Evolutionary conservation across 2,113 vertebrate genomes (phyloP), one percentile per base, ranked within the genome.

Genomic region (Apodemus sylvaticus): DNA sequence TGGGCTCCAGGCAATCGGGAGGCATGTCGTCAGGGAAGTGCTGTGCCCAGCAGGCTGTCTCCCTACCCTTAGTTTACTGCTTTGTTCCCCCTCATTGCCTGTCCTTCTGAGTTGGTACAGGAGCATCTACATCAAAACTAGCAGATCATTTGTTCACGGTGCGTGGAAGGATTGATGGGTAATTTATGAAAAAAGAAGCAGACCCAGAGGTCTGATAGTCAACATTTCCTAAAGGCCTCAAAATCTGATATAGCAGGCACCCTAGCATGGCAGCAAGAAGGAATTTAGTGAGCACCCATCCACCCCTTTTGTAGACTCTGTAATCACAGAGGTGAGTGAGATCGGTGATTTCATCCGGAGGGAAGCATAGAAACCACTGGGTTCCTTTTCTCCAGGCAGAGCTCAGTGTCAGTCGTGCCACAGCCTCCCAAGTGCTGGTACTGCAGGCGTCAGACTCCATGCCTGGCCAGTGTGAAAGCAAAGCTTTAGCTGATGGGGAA

Each of bases 191-290:
- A 48, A 64, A 86, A 42, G 34, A 60, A 87, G 5, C 58, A 86
- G 22, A 92, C 45, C 45, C 31, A 45, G 53, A 93, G 58, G 19
- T 42, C 39, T 93, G 39, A 42, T 73, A 92, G 83, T 86, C 48
- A 83, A 26, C 39, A 60, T 95, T 93, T 92, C 89, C 66, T 48
- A 42, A 95, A 81, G 71, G n/a, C 55, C 77, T 26, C 64, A 60
- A 26, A 78, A 83, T 87, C n/a, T 79, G 24, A 31, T 83, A 0
- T 77, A n/a, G 76, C 24, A 70, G 42, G 70, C 58, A 53, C n/a
- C 51, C 29, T 24, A 51, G 42, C 31, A 55, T 86, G 10, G 60
- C 7, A 88, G 17, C 34, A 81, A 64, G 79, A 93, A 89, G 16
- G n/a, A 55, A 42, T 93, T 94, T 86, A 90, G 82, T 60, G 68